Conservation (phyloP, 2,113 vertebrate species). For the Salvelinus namaycush region DNA sequence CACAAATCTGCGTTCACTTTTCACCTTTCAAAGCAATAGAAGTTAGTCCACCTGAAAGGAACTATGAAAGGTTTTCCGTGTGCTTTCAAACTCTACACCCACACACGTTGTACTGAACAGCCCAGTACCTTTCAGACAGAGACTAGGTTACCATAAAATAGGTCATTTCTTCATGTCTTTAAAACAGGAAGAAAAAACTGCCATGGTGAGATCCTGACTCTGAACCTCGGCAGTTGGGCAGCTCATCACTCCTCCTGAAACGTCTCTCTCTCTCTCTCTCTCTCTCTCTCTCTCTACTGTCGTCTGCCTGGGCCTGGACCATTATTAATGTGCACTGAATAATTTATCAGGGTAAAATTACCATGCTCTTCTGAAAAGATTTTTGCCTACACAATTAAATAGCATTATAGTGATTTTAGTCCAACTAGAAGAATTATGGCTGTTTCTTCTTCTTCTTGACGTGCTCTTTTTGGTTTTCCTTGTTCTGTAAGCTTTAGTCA, state of each 20-base stretch:
- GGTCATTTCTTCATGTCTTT: constrained; percentile 60
- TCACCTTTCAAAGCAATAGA: not conserved
- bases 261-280: constrained; percentile 57
- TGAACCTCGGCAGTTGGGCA: constrained; percentile 57
- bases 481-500: not conserved
- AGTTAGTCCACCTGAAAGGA: constrained; percentile 13
- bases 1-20: not conserved
- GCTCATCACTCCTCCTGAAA: constrained; percentile 74
- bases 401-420: constrained; percentile 79
- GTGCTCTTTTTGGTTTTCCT: not conserved
- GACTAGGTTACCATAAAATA: constrained; percentile 40
- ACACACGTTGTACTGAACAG: constrained; percentile 11
- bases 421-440: constrained; percentile 70
- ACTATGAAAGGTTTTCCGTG: constrained; percentile 14
- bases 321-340: constrained; percentile 83
- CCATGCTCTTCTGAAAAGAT: constrained; percentile 79
- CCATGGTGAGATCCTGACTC: constrained; percentile 52
- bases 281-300: too few relatives aligned
- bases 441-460: constrained; percentile 33
- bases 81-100: constrained; percentile 24
- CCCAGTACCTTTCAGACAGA: constrained; percentile 32
- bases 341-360: constrained; percentile 82
- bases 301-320: constrained; percentile 64
- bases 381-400: constrained; percentile 81
- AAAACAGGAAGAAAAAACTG: constrained; percentile 51